Base-by-base conservation (phyloP, 2,888 invertebrate genomes). In the Pyrgus malvae region DNA sequence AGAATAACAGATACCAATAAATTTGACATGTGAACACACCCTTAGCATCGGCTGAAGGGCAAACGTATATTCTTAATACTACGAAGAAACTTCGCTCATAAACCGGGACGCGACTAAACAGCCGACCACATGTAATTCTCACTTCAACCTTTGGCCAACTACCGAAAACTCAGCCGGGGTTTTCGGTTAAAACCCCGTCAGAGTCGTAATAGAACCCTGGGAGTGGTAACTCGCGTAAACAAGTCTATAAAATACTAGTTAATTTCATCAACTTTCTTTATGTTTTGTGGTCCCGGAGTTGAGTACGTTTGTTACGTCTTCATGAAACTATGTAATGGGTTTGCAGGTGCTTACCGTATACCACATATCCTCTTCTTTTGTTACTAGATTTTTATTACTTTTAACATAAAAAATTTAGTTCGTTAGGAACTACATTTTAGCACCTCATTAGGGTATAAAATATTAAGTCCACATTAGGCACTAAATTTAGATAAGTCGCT, bases 21-120 rank as follows among this genome's bases (percentile, higher is more conserved):
- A 42, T 51, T 25, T 42, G 17, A 16, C 16, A 12, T 35, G 50
- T 35, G 19, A 14, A 5, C 4, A 2, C 19, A 12, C 33, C 56
- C 49, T 56, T 33, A 56, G 35, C n/a, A 16, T 19, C 25, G 29
- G 29, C 11, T 25, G 40, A 46, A 48, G 59, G 57, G 45, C 46
- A 40, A 46, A 44, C 33, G 49, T 57, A 53, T 61, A 58, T 61
- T 55, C 56, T 62, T 63, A 58, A 63, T 61, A 56, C 58, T 44
- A 53, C 49, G 49, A 44, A 37, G 40, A 38, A 53, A 53, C 45
- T 54, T 56, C 46, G 49, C 11, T 44, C 42, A 48, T 58, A 55
- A 48, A 42, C 59, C 25, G 56, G 55, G 56, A 57, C 38, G 48
- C 55, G 49, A 48, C 55, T 44, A 48, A 48, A 48, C 35, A 49